These are phyloP conservation scores for Gymnoscelis rufifasciata DNA, from an alignment of 2,888 invertebrate genomes.

Conservation along the genomic window DNA sequence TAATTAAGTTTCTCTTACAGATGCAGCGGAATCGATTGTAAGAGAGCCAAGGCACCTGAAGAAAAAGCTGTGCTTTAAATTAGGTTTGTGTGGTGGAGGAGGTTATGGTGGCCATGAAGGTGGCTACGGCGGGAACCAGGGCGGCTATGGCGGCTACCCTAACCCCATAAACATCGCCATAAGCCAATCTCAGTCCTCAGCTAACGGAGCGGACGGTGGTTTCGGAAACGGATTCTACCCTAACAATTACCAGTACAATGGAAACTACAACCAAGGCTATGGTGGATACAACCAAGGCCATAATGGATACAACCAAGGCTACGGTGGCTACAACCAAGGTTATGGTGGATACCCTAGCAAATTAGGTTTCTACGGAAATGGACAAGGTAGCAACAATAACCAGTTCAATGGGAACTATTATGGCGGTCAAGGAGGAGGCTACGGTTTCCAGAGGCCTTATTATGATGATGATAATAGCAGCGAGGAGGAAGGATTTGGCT, in stretches of 20 bases:
- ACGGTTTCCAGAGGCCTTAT: slow-evolving; percentile 46
- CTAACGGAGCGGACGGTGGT: slow-evolving; percentile 57
- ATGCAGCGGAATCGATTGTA: slow-evolving; percentile 30
- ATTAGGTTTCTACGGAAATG: slow-evolving; percentile 52
- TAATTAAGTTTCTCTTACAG: slow-evolving; percentile 33
- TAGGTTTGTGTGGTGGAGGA: slow-evolving; percentile 48
- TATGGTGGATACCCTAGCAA: slow-evolving; percentile 39
- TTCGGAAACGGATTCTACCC: slow-evolving; percentile 49
- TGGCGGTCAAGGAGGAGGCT: slow-evolving; percentile 42
- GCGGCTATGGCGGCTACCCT: slow-evolving; percentile 29
- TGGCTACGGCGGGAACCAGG: slow-evolving; percentile 33
- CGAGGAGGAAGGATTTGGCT: slow-evolving; percentile 35
- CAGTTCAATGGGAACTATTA: slow-evolving; percentile 69
- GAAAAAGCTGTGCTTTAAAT: slow-evolving; percentile 50
- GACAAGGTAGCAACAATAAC: slow-evolving; percentile 52
- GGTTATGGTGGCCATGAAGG: slow-evolving; percentile 32
- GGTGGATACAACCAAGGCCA: slow-evolving; percentile 27
- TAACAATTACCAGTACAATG: slow-evolving; percentile 50
- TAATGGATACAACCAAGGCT: slow-evolving; percentile 35
- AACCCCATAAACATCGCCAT: slow-evolving; percentile 65
- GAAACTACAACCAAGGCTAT: too few species aligned
- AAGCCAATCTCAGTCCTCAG: slow-evolving; percentile 67
- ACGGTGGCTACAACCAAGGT: slow-evolving; percentile 39
- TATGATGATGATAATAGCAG: slow-evolving; percentile 38
- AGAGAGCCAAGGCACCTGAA: slow-evolving; percentile 44